Percentiles rank a stretch among this genome's conserved stretches.
phyloP scores from a whole-genome alignment of 1,140 invertebrate genomes.

The Andrena cerasifolii region DNA sequence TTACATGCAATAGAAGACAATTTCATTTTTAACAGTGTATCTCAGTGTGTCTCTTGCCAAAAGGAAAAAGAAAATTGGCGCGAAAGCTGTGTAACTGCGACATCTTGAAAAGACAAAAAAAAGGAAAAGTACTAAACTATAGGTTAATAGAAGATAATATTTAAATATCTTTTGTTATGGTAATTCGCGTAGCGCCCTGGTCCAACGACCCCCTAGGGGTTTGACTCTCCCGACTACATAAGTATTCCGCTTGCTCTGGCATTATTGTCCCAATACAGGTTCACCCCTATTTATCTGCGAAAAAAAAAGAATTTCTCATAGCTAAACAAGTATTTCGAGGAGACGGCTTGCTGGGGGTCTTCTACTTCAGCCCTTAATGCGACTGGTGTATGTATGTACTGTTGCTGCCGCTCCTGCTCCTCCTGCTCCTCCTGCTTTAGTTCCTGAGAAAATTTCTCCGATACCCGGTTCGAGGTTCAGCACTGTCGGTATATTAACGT shows the following conservation, averaged over 20 bases:
- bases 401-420: slow-evolving; percentile 73
- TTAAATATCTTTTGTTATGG: slow-evolving; percentile 78
- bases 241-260: slow-evolving; percentile 62
- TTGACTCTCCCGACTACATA: slow-evolving; percentile 33
- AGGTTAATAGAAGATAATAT: slow-evolving; percentile 80
- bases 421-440: slow-evolving; percentile 71
- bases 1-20: background rate
- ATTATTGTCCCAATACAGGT: slow-evolving; percentile 79
- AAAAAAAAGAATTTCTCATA: slow-evolving; percentile 79
- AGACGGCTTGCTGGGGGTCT: slow-evolving; percentile 77
- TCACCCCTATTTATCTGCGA: slow-evolving; percentile 78
- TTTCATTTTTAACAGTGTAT: too few relatives aligned
- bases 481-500: slow-evolving; percentile 80
- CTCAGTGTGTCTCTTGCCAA: background rate
- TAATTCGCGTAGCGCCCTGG: slow-evolving; percentile 77
- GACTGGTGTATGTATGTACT: too few relatives aligned
- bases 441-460: slow-evolving; percentile 78
- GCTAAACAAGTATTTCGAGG: slow-evolving; percentile 69
- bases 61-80: background rate
- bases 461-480: slow-evolving; percentile 54
- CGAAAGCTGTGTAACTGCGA: background rate
- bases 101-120: background rate
- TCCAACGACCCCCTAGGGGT: slow-evolving; percentile 75
- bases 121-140: slow-evolving; percentile 77
- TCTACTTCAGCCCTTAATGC: slow-evolving; percentile 70